Base-by-base conservation (phyloP, 2,113 vertebrate genomes). In the Podarcis raffonei region DNA sequence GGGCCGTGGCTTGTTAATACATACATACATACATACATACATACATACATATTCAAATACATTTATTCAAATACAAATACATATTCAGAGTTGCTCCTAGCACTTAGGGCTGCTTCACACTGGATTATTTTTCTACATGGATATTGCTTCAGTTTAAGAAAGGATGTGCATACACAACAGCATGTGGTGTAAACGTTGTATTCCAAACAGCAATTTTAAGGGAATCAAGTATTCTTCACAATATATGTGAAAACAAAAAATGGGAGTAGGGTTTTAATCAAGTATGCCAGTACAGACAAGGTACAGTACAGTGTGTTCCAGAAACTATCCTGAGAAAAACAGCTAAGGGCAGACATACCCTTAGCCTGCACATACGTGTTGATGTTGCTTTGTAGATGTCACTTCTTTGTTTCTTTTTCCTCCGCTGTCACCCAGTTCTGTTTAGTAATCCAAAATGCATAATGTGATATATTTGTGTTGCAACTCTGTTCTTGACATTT, bases 1-100 rank as follows among this genome's bases (percentile, higher is more conserved):
- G 72, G 85, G 57, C 62, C 83, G 0, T 92, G 80, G 39, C 92
- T 91, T 89, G 90, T 37, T 89, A 86, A 89, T 35, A 83, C 81
- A 16, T 84, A 48, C 74, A 59, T 59, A 16, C 57, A 16, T 16
- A 59, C 11, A 13, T 8, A 59, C 9, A 59, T 16, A 59, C 57
- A 59, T 4, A 59, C 16, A 59, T 59, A 15, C 18, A 62, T 62
- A 53, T 53, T 53, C 48, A 53, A 84, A 89, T 42, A 84, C 81
- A 16, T 84, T 39, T 71, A 62, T 62, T 15, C 59, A 18, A 15
- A 62, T 18, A 20, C 59, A 62, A 15, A 62, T 20, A 62, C 18
- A 1, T 53, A 53, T 53, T 12, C 48, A 53, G 2, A 53, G 12
- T 83, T 89, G 66, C 87, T 89, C 83, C 27, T 18, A 57, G 37